A percentile compares a stretch with the other conserved stretches of the same genome.
Evolutionary conservation across 2,797 vertebrate genomes (phyloP).

Genomic region (Amazonetta brasiliensis): DNA sequence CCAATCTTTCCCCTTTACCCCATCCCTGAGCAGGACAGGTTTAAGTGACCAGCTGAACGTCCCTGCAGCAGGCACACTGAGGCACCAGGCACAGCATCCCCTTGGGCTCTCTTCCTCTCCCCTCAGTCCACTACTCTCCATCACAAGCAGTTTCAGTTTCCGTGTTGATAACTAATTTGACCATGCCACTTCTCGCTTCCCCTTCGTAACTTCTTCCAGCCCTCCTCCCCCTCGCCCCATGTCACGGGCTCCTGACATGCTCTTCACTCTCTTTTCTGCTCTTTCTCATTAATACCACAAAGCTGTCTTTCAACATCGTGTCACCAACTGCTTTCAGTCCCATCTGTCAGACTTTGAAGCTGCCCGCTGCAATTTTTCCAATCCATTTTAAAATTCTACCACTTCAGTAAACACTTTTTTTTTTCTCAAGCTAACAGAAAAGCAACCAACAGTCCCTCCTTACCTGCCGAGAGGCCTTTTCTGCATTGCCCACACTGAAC

Average conservation of each 20-base stretch:
- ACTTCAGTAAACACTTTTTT: background rate
- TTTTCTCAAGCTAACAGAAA: background rate
- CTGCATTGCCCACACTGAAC: background rate
- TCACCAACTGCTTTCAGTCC: background rate
- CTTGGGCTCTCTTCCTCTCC: conserved; percentile 4
- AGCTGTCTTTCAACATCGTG: accelerated
- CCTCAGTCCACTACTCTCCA: background rate
- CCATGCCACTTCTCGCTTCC: conserved; percentile 47
- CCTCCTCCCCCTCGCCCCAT: conserved; percentile 26
- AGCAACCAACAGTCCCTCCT: background rate
- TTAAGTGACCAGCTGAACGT: background rate
- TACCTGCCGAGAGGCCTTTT: background rate
- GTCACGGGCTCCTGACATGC: conserved; percentile 2
- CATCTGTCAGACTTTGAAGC: background rate
- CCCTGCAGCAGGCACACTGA: background rate
- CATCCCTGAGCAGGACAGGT: background rate
- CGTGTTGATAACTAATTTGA: conserved; percentile 28
- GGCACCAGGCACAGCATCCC: background rate
- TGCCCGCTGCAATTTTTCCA: background rate
- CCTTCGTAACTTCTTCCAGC: conserved; percentile 16
- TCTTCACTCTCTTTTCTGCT: background rate
- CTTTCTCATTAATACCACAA: background rate
- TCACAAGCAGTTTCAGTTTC: conserved; percentile 60
- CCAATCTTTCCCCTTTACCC: background rate
- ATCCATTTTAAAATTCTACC: background rate